A percentile compares a stretch with the other conserved stretches of the same genome.
Evolutionary conservation across 92 coral and sea anemone genomes (phyloP).

Genomic region (Epizoanthus ramosus): DNA sequence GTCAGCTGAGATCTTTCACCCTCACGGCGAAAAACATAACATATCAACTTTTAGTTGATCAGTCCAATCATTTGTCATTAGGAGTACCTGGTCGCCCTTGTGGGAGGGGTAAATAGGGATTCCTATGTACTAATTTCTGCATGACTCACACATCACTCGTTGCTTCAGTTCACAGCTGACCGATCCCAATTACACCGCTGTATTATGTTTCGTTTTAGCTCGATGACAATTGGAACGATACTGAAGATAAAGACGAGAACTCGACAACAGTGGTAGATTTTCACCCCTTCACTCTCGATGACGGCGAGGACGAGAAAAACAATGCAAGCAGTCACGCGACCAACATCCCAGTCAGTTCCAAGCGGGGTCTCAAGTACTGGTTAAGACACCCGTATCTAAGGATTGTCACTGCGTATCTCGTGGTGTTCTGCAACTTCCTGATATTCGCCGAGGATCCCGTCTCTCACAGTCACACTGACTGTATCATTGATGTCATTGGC

Average conservation of each 20-base stretch:
- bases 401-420: constrained; percentile 74
- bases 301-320: constrained; percentile 19
- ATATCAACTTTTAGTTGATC: too few species aligned
- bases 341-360: constrained; percentile 9
- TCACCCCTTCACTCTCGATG: constrained; percentile 61
- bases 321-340: background rate
- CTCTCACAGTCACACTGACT: constrained; percentile 85
- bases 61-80: too few species aligned
- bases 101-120: too few species aligned
- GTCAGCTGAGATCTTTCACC: too few species aligned
- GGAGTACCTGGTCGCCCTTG: too few species aligned
- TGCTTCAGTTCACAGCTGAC: too few species aligned
- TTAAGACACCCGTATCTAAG: constrained; percentile 88
- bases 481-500: constrained; percentile 83
- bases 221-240: background rate
- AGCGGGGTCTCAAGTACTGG: constrained; percentile 64
- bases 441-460: constrained; percentile 94
- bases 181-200: too few species aligned
- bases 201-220: background rate
- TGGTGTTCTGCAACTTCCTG: constrained; percentile 84
- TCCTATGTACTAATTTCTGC: too few species aligned
- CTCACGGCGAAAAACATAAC: too few species aligned
- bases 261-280: background rate
- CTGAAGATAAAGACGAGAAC: background rate
- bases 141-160: too few species aligned